A percentile compares a stretch with the other conserved stretches of the same genome.
Conservation (phyloP, 2,113 vertebrate species). For the Sterrhoptilus dennistouni region DNA sequence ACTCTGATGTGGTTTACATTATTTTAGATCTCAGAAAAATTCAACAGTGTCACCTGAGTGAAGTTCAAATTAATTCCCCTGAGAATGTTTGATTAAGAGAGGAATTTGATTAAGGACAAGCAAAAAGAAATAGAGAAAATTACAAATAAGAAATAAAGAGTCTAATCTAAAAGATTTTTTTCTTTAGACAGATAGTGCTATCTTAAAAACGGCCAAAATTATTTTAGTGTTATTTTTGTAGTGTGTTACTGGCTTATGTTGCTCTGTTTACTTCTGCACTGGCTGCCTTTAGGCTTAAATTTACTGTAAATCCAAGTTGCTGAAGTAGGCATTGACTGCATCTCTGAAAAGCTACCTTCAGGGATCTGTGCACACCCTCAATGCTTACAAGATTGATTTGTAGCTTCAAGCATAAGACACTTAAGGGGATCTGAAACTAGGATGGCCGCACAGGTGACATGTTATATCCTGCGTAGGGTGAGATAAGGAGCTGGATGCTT, state of each 20-base stretch:
- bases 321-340: slow-evolving; percentile 10
- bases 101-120: neutral
- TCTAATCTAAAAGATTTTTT: neutral
- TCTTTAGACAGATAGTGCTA: neutral
- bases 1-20: neutral
- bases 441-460: neutral
- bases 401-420: slow-evolving; percentile 39
- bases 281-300: neutral
- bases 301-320: slow-evolving; percentile 41
- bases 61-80: neutral
- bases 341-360: slow-evolving; percentile 15
- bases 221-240: neutral
- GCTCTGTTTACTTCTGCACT: neutral
- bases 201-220: neutral
- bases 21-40: neutral
- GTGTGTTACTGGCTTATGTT: neutral
- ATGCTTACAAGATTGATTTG: slow-evolving; percentile 18
- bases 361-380: slow-evolving; percentile 3
- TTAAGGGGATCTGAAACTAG: slow-evolving; percentile 15
- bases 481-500: neutral
- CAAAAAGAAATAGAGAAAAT: neutral
- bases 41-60: neutral
- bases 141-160: neutral
- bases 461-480: rapidly evolving
- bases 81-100: neutral